phyloP scores from a whole-genome alignment of 2,888 invertebrate genomes.

The Drosophila neoperkinsi region DNA sequence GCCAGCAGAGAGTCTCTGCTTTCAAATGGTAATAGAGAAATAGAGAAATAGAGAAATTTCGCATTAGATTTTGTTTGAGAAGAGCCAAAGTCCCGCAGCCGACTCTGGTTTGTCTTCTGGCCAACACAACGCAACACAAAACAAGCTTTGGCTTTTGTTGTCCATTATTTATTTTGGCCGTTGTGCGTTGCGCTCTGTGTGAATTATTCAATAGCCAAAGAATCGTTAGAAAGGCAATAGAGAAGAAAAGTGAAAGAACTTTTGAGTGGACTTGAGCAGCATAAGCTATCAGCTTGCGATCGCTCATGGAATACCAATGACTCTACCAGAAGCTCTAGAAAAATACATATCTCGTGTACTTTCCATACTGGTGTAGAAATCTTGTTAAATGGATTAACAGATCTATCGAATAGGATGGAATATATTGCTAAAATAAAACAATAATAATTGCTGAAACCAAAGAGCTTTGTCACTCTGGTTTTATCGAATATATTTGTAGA shows the following conservation, averaged over 20 bases:
- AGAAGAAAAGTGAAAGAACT: constrained; percentile 73
- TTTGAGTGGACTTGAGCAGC: constrained; percentile 24
- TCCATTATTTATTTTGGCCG: constrained; percentile 23
- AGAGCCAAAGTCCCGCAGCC: constrained; percentile 30
- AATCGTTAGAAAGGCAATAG: constrained; percentile 57
- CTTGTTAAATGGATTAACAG: not conserved
- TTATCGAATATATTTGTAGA: not conserved
- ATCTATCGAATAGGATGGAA: not conserved
- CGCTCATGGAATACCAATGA: constrained; percentile 35
- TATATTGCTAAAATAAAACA: not conserved
- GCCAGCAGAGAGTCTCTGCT: constrained; percentile 3
- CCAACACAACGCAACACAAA: constrained; percentile 29
- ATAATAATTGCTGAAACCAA: not conserved
- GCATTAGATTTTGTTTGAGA: constrained; percentile 74
- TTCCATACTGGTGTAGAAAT: not conserved
- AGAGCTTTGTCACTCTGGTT: not conserved
- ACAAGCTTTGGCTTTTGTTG: constrained; percentile 42
- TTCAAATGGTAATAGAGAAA: constrained; percentile 63
- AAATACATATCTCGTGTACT: not conserved
- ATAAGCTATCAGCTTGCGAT: not conserved
- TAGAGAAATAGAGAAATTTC: constrained; percentile 76
- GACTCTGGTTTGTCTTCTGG: constrained; percentile 26
- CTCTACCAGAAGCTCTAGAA: not conserved
- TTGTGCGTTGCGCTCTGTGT: constrained; percentile 10
- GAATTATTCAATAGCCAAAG: constrained; percentile 51